Conservation (phyloP, 2,113 vertebrate species). For the Plecturocebus donacophilus region DNA sequence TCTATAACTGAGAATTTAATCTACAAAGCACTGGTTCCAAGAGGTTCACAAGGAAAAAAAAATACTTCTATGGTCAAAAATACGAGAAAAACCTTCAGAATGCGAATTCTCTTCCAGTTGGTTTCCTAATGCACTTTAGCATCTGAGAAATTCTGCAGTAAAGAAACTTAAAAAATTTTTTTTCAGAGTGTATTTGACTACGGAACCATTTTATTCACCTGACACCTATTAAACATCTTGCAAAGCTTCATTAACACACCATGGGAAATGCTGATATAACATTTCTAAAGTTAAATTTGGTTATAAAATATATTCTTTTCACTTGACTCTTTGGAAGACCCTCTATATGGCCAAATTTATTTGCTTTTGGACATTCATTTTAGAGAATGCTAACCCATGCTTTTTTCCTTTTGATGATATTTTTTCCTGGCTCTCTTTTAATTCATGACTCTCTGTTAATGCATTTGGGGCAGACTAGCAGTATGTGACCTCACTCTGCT, state of each 20-base stretch:
- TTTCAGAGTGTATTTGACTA: neutral
- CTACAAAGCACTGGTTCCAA: conserved; percentile 20
- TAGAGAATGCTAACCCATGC: neutral
- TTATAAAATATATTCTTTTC: conserved; percentile 34
- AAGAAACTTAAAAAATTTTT: neutral
- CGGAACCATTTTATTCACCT: neutral
- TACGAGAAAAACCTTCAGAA: conserved; percentile 2
- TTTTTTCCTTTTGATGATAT: neutral
- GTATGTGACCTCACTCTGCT: neutral
- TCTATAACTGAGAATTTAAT: neutral
- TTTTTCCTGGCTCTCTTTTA: neutral
- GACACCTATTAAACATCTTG: neutral
- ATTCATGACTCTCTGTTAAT: neutral
- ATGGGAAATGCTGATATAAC: neutral
- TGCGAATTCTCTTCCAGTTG: neutral
- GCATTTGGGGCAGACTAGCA: neutral
- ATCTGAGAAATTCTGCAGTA: conserved; percentile 32
- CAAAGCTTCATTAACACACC: neutral
- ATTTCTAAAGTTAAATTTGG: conserved; percentile 21
- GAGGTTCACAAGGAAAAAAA: conserved; percentile 9
- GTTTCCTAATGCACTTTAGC: neutral
- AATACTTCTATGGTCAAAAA: conserved; percentile 8
- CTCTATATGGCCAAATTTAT: neutral
- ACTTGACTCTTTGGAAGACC: neutral
- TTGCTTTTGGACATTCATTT: neutral